These are phyloP conservation scores for Silurus glanis DNA, from an alignment of 2,113 vertebrate genomes.

Conservation along the genomic window DNA sequence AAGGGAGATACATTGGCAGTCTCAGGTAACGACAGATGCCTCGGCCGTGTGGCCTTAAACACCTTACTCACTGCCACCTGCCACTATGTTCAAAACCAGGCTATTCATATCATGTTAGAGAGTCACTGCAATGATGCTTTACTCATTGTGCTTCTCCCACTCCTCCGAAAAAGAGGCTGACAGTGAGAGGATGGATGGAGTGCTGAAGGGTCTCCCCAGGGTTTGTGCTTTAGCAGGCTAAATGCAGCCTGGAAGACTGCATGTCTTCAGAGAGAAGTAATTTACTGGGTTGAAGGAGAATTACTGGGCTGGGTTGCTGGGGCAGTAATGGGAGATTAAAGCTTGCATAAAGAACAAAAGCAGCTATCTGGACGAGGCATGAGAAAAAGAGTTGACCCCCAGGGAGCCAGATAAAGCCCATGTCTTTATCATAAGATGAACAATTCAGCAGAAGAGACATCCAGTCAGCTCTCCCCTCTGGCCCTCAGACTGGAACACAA, in stretches of 20 bases:
- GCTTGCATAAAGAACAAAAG: conserved; percentile 51
- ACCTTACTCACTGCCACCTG: conserved; percentile 48
- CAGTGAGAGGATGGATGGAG: conserved; percentile 30
- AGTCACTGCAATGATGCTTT: conserved; percentile 48
- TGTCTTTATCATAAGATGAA: conserved; percentile 66
- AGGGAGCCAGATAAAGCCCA: conserved; percentile 60
- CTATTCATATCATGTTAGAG: conserved; percentile 61
- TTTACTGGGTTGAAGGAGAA: no score
- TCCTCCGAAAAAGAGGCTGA: conserved; percentile 56
- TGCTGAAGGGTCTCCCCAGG: conserved; percentile 27
- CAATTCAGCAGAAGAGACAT: conserved; percentile 67
- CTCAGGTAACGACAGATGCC: conserved; percentile 67
- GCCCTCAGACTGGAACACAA: conserved; percentile 28
- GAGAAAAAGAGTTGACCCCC: conserved; percentile 56
- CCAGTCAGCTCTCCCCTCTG: conserved; percentile 53
- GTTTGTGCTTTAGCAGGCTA: conserved; percentile 23
- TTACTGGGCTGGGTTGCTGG: conserved; percentile 17
- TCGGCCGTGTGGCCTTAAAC: conserved; percentile 56
- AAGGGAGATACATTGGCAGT: conserved; percentile 53
- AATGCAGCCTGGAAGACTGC: conserved; percentile 21
- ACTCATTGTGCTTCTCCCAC: conserved; percentile 50
- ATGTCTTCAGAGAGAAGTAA: not conserved
- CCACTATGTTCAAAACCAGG: conserved; percentile 64
- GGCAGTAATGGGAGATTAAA: conserved; percentile 21
- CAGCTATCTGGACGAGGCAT: conserved; percentile 65